phyloP scores from a whole-genome alignment of 2,888 invertebrate genomes.

The Laspeyria flexula region DNA sequence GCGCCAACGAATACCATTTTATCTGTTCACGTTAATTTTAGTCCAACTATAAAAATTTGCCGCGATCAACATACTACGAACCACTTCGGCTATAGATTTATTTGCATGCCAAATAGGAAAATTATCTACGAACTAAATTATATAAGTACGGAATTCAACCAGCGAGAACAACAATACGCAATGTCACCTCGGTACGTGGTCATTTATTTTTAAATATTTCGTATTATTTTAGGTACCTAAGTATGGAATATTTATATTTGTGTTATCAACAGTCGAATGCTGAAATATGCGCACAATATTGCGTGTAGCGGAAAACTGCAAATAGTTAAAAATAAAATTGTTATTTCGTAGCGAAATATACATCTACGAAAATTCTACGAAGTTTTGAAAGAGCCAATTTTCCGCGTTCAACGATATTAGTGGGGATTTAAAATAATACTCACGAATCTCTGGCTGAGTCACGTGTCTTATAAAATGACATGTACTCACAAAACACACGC shows the following conservation, averaged over 20 bases:
- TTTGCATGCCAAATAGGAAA: constrained; percentile 14
- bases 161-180: constrained; percentile 12
- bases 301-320: constrained; percentile 14
- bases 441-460: constrained; percentile 18
- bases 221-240: not conserved
- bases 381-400: constrained; percentile 17
- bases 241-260: constrained; percentile 21
- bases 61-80: not conserved
- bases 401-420: constrained; percentile 17
- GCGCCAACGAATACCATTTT: constrained; percentile 30
- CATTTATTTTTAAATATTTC: constrained; percentile 3
- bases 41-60: constrained; percentile 27
- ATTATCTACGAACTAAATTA: too few relatives aligned
- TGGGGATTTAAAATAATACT: constrained; percentile 27
- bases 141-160: constrained; percentile 9
- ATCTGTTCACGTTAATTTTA: constrained; percentile 33
- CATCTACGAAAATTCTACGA: constrained; percentile 9
- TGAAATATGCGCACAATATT: constrained; percentile 17
- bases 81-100: constrained; percentile 12
- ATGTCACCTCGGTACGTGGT: constrained; percentile 21
- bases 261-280: constrained; percentile 13
- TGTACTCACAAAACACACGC: constrained; percentile 16
- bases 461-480: constrained; percentile 27
- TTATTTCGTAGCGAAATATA: not conserved
- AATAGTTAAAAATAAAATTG: constrained; percentile 10